These are phyloP conservation scores for Dinocampus coccinellae DNA, from an alignment of 2,888 invertebrate genomes.

Conservation along the genomic window DNA sequence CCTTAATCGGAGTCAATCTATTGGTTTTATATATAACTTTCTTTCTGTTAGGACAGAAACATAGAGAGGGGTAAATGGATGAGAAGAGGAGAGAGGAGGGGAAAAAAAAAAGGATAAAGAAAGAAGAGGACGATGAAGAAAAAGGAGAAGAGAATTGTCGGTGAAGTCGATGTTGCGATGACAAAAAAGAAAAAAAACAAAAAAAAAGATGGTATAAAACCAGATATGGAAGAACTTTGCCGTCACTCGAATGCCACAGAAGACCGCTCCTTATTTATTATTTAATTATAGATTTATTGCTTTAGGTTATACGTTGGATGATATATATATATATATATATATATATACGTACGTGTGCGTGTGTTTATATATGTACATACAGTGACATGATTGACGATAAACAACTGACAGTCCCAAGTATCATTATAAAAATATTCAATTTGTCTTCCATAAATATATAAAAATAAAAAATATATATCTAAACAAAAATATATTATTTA, in stretches of 20 bases:
- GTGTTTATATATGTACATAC: no score
- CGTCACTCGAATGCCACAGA: constrained; percentile 47
- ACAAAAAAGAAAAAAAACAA: constrained; percentile 67
- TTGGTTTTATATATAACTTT: constrained; percentile 39
- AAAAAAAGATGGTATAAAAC: constrained; percentile 58
- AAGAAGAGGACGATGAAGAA: no score
- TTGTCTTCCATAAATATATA: no score
- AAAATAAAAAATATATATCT: no score
- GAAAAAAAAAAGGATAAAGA: no score
- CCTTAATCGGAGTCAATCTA: constrained; percentile 55
- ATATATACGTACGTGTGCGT: constrained; percentile 24
- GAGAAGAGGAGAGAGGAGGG: constrained; percentile 36
- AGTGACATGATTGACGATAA: no score
- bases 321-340: constrained; percentile 12
- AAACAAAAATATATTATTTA: constrained; percentile 20
- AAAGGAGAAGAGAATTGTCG: constrained; percentile 36
- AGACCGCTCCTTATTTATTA: constrained; percentile 60
- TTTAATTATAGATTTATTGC: constrained; percentile 65
- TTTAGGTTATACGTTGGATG: constrained; percentile 23
- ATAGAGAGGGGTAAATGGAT: background rate
- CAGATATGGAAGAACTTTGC: constrained; percentile 59
- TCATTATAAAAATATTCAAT: no score
- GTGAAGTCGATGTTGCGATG: constrained; percentile 41
- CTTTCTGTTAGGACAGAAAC: constrained; percentile 3
- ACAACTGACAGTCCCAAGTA: no score